Base-by-base conservation (phyloP, 1,140 invertebrate species). In the Lerema accius region DNA sequence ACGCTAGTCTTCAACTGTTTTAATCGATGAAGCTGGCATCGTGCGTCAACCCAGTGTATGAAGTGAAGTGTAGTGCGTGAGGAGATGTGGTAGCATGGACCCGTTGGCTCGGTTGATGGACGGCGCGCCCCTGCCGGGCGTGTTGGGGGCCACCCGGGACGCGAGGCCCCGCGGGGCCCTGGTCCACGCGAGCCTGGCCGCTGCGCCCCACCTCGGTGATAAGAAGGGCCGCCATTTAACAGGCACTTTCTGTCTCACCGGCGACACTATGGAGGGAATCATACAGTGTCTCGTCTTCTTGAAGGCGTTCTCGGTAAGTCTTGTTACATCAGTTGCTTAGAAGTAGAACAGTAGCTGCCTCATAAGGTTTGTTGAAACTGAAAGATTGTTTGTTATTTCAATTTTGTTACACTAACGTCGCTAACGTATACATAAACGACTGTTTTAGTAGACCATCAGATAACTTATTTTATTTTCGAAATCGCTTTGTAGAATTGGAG, bases 231-330 rank as follows among this genome's bases (percentile, higher is more conserved):
- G 95, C 60, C 95, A 97, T 80, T 92, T 97, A 42, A 96, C 95
- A 4, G 96, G 96, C 56, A 96, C 95, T 40, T 97, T 97, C 89
- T 96, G 95, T 76, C 93, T 97, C 32, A 96, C 95, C 23, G 96
- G 96, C 23, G 96, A 97, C 89, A 97, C 96, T 46, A 97, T 97
- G 96, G 96, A 97, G 78, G 96, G 96, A 71, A 97, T 97, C 78
- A 97, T 97, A 88, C 96, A 97, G 92, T 97, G 96, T 89, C 93
- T 97, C 72, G 96, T 97, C 71, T 97, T 97, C 91, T 94, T 97
- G 78, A 97, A 97, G 91, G 96, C 96, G 23, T 97, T 97, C 82
- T 96, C 95, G 95, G 96, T 97, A 94, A 95, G 95, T 84, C 10
- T 19, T 9, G 6, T 2, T 26, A n/a, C n/a, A n/a, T n/a, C n/a